Evolutionary conservation across 1,140 invertebrate genomes (phyloP).

Genomic region (Leucophenga varia): DNA sequence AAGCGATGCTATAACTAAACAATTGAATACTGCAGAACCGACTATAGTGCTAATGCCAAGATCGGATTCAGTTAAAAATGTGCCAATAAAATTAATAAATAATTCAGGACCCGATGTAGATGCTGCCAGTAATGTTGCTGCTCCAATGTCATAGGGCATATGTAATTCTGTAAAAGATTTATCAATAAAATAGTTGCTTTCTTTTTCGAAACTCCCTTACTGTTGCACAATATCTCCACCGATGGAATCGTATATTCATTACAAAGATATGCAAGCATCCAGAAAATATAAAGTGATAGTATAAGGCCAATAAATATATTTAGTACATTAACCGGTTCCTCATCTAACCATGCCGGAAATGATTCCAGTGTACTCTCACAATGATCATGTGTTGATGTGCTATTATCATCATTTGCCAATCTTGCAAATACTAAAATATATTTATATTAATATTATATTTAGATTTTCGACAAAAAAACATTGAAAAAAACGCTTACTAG

Average conservation of each 20-base stretch:
- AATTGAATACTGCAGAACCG: constrained; percentile 91
- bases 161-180: constrained; percentile 62
- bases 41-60: constrained; percentile 87
- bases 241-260: constrained; percentile 86
- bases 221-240: constrained; percentile 80
- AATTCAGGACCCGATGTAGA: constrained; percentile 92
- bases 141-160: constrained; percentile 77
- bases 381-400: too few relatives aligned
- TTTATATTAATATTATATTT: too few relatives aligned
- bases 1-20: constrained; percentile 84
- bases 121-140: constrained; percentile 92
- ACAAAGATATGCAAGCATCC: too few relatives aligned
- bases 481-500: too few relatives aligned
- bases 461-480: too few relatives aligned
- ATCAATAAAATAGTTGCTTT: not conserved
- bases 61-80: constrained; percentile 82
- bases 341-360: too few relatives aligned
- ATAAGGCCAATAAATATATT: too few relatives aligned
- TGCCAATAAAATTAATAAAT: constrained; percentile 88
- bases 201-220: constrained; percentile 66
- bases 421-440: too few relatives aligned
- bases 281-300: too few relatives aligned
- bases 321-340: too few relatives aligned
- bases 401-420: too few relatives aligned
- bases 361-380: too few relatives aligned